phyloP scores from a whole-genome alignment of 2,888 invertebrate species.

The Timema cristinae region DNA sequence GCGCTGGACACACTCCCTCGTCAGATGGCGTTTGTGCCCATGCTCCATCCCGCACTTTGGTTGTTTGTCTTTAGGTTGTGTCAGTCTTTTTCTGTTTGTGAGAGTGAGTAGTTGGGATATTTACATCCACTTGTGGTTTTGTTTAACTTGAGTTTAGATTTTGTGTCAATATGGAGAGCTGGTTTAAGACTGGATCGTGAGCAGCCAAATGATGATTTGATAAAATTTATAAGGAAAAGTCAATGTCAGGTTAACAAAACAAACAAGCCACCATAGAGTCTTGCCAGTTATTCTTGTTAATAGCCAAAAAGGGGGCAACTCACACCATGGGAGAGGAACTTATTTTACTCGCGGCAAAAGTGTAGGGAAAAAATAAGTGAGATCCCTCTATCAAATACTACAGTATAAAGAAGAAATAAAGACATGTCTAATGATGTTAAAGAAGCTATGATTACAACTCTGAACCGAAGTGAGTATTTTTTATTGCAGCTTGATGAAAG shows the following conservation, averaged over 20 bases:
- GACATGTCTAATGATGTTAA: not conserved
- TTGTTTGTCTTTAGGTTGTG: too few relatives aligned
- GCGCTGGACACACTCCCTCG: too few relatives aligned
- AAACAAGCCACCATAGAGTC: not conserved
- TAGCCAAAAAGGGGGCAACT: slow-evolving; percentile 1
- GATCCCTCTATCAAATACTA: not conserved
- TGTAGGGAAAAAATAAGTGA: not conserved
- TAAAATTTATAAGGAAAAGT: not conserved
- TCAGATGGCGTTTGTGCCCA: too few relatives aligned
- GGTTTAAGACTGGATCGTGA: too few relatives aligned
- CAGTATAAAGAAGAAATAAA: not conserved
- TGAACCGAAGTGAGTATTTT: not conserved
- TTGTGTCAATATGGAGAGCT: too few relatives aligned
- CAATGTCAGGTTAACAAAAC: not conserved
- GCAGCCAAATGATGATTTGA: not conserved
- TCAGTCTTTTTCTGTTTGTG: too few relatives aligned
- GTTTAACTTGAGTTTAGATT: too few relatives aligned
- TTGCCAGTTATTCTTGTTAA: slow-evolving; percentile 1
- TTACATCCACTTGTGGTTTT: too few relatives aligned
- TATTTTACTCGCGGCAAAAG: not conserved
- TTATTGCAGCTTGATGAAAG: slow-evolving; percentile 8
- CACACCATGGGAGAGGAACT: not conserved
- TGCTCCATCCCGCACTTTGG: too few relatives aligned
- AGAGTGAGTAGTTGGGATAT: too few relatives aligned
- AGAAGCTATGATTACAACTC: not conserved